Percentiles rank a stretch among this genome's conserved stretches.
phyloP scores from a whole-genome alignment of 1,140 invertebrate genomes.

The Matsumurasca onukii region DNA sequence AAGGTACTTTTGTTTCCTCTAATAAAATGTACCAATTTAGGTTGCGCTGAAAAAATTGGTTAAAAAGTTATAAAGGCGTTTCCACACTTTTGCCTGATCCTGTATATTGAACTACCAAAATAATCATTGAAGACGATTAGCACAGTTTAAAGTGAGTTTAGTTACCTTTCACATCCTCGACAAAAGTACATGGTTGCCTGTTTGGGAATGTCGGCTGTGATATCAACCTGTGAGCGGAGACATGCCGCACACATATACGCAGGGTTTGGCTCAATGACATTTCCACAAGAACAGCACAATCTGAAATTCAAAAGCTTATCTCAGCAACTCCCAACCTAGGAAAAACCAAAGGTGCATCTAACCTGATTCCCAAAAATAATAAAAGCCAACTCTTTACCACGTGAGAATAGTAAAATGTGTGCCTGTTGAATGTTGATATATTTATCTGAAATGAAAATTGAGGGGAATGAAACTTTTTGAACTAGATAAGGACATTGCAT shows the following conservation, averaged over 20 bases:
- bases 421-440: not conserved
- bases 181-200: constrained; percentile 89
- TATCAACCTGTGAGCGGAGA: constrained; percentile 87
- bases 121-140: too few species aligned
- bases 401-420: not conserved
- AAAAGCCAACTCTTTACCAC: not conserved
- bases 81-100: too few species aligned
- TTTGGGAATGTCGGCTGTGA: constrained; percentile 95
- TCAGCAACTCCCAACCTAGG: not conserved
- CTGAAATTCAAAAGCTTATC: constrained; percentile 48
- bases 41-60: too few species aligned
- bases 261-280: constrained; percentile 87
- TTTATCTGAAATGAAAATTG: not conserved
- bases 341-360: not conserved
- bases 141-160: too few species aligned
- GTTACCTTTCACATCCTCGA: constrained; percentile 82
- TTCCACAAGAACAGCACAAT: constrained; percentile 81
- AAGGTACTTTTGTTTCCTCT: too few species aligned
- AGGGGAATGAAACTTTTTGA: too few species aligned
- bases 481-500: too few species aligned
- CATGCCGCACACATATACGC: constrained; percentile 97
- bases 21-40: too few species aligned
- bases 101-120: too few species aligned
- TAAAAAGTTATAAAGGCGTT: too few species aligned
- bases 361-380: not conserved